phyloP scores from a whole-genome alignment of 2,797 vertebrate species.

The Hemibagrus guttatus region DNA sequence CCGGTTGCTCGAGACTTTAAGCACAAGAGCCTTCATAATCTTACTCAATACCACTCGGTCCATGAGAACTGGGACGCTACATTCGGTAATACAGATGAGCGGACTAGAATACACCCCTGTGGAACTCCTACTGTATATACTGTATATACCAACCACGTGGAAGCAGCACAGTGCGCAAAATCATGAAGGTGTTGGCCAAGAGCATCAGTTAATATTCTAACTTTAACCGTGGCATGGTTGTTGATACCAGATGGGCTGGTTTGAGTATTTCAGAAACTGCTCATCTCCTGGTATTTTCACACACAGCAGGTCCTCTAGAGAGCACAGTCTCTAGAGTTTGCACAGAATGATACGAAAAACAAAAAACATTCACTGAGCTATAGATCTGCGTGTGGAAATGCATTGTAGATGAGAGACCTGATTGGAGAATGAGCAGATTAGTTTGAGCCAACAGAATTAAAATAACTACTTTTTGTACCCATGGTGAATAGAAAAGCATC shows the following conservation, averaged over 20 bases:
- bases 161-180: background rate
- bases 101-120: slow-evolving; percentile 57
- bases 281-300: too few species aligned
- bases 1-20: slow-evolving; percentile 61
- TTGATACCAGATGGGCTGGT: too few species aligned
- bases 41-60: slow-evolving; percentile 68
- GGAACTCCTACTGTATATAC: background rate
- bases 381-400: background rate
- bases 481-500: background rate
- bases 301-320: too few species aligned
- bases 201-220: background rate
- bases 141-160: background rate
- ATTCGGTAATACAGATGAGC: slow-evolving; percentile 62
- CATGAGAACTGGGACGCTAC: slow-evolving; percentile 68
- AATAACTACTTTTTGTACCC: background rate
- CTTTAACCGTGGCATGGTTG: too few species aligned
- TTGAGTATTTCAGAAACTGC: too few species aligned
- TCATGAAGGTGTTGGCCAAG: background rate
- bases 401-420: background rate
- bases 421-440: background rate
- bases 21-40: slow-evolving; percentile 70
- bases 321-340: too few species aligned
- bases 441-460: background rate
- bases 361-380: background rate
- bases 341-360: background rate